Evolutionary conservation across 1,140 invertebrate genomes (phyloP), one percentile per base, ranked within the genome.

Genomic region (Schlechtendalia chinensis): DNA sequence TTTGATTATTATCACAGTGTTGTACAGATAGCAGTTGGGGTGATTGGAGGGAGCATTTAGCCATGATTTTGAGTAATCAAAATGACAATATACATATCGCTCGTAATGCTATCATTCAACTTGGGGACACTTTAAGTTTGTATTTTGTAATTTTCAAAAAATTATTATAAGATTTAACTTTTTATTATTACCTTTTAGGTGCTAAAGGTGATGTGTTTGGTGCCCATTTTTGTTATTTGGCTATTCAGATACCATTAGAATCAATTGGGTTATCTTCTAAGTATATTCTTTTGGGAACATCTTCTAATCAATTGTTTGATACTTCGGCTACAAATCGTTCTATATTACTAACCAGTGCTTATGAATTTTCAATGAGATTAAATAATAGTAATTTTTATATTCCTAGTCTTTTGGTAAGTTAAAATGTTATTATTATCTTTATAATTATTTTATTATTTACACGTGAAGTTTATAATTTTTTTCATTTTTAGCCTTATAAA

Each of bases 41-140:
- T 81, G 96, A 98, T 86, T 98, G 96, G 97, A 89, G 95, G 79
- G 94, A 95, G 27, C 96, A 98, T 89, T 88, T 97, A 65, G 96
- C 96, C 19, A 96, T 98, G 90, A 91, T 98, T 82, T 89, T 98
- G 32, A 94, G 95, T 39, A 98, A 98, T 86, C 90, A 92, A 2
- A 91, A 94, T 19, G 86, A 89, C 2, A 90, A 91, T 83, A 90
- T 92, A 5, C 94, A 96, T 82, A 87, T 95, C 27, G 95, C 96
- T 88, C 89, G 90, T 56, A 93, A 93, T 84, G 91, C 93, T 19
- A 94, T 98, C 79, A 91, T 91, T 19, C 92, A 91, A 32, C 87
- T 98, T 11, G 90, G 90, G 17, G 90, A 91, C 83, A 89, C 89
- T 29, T 84, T 91, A 81, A 86, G 88, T 89, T 86, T 82, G 83